Conservation (phyloP, 1,140 invertebrate genomes). For the Pogonomyrmex barbatus region DNA sequence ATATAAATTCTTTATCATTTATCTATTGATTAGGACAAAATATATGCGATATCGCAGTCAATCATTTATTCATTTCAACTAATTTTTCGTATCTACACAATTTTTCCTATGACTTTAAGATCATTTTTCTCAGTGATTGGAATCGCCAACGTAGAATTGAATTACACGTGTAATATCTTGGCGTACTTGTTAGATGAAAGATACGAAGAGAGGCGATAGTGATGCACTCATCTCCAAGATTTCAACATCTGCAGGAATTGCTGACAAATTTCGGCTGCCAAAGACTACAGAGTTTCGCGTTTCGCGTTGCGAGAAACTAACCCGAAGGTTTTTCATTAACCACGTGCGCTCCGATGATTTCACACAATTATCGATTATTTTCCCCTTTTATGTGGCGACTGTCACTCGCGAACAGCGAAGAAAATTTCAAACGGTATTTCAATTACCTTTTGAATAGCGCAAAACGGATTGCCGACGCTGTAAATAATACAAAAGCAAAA, state of each 20-base stretch:
- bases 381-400: background rate
- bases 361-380: background rate
- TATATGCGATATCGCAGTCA: no score
- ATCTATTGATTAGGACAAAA: no score
- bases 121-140: background rate
- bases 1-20: no score
- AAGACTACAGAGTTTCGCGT: background rate
- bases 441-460: conserved; percentile 7
- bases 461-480: conserved; percentile 8
- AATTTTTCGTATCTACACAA: no score
- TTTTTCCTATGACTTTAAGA: no score
- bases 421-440: conserved; percentile 24
- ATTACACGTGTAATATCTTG: conserved; percentile 12
- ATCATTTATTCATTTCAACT: no score
- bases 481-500: conserved; percentile 41
- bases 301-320: background rate
- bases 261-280: background rate
- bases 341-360: background rate
- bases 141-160: background rate
- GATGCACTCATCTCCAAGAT: background rate
- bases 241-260: background rate
- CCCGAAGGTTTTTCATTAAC: background rate
- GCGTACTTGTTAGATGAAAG: conserved; percentile 29
- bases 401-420: background rate
- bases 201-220: background rate